phyloP scores from a whole-genome alignment of 1,140 invertebrate species.

The Zaprionus inermis region DNA sequence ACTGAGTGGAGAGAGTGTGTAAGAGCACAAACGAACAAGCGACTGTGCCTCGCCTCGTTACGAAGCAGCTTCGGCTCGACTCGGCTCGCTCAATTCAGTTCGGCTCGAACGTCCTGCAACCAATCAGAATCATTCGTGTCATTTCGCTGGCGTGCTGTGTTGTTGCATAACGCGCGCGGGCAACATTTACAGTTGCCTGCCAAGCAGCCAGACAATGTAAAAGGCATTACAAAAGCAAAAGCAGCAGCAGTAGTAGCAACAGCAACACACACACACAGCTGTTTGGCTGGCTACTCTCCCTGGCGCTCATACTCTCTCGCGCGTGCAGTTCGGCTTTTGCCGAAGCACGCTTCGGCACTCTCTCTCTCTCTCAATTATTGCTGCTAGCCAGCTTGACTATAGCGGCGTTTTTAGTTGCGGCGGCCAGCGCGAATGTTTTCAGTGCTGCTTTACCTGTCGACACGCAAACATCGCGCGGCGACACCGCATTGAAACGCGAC shows the following conservation, averaged over 20 bases:
- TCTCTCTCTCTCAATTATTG: neutral
- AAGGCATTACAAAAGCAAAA: slow-evolving; percentile 45
- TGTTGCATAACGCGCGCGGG: slow-evolving; percentile 69
- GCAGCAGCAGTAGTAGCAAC: slow-evolving; percentile 30
- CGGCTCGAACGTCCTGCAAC: slow-evolving; percentile 60
- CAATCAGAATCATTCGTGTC: slow-evolving; percentile 62
- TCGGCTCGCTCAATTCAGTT: slow-evolving; percentile 25
- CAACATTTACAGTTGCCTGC: slow-evolving; percentile 53
- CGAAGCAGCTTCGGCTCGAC: slow-evolving; percentile 4
- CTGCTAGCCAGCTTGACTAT: slow-evolving; percentile 9
- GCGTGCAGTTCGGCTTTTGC: neutral
- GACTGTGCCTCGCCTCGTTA: no score
- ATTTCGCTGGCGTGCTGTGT: slow-evolving; percentile 50
- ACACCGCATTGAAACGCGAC: slow-evolving; percentile 57
- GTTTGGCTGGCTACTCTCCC: slow-evolving; percentile 7
- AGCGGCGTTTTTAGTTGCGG: slow-evolving; percentile 39
- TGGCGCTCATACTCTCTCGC: slow-evolving; percentile 19
- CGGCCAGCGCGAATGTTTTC: slow-evolving; percentile 36
- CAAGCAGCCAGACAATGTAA: slow-evolving; percentile 52
- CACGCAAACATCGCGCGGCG: slow-evolving; percentile 61
- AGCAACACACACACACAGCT: slow-evolving; percentile 21
- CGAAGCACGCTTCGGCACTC: slow-evolving; percentile 7
- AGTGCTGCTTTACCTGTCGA: slow-evolving; percentile 69
- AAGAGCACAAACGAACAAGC: neutral
- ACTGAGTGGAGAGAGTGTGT: neutral